A percentile compares a stretch with the other conserved stretches of the same genome.
Evolutionary conservation across 1,140 invertebrate species (phyloP).

Genomic region (Hyposmocoma kahamanoa): DNA sequence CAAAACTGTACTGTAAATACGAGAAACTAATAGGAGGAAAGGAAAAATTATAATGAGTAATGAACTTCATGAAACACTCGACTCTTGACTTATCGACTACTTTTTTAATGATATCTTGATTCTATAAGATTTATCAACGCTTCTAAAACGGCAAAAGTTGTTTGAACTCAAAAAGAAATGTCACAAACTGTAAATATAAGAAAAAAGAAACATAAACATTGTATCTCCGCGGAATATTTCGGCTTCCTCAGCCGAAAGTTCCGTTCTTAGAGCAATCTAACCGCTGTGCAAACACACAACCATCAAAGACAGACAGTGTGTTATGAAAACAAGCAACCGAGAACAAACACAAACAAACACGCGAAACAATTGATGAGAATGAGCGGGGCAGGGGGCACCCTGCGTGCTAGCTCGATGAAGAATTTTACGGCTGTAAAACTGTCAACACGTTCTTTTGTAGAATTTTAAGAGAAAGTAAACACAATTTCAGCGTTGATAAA

Average conservation of each 20-base stretch:
- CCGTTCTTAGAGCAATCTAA: slow-evolving; percentile 27
- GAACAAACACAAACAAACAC: slow-evolving; percentile 66
- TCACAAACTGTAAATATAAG: too few species aligned
- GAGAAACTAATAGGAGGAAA: too few species aligned
- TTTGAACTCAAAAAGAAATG: too few species aligned
- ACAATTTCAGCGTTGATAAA: neutral
- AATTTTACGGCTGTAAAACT: slow-evolving; percentile 41
- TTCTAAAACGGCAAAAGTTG: too few species aligned
- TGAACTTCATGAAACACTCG: too few species aligned
- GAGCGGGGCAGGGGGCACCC: slow-evolving; percentile 20
- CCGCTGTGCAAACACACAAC: slow-evolving; percentile 52
- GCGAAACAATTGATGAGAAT: slow-evolving; percentile 65
- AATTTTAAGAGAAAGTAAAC: slow-evolving; percentile 7
- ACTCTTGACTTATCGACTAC: too few species aligned
- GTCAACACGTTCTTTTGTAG: slow-evolving; percentile 22
- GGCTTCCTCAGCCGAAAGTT: slow-evolving; percentile 23
- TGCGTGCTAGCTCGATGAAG: slow-evolving; percentile 41
- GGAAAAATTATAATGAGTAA: too few species aligned
- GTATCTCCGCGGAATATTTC: too few species aligned
- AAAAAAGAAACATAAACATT: too few species aligned
- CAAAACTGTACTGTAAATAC: neutral
- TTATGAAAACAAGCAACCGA: slow-evolving; percentile 68
- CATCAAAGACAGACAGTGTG: slow-evolving; percentile 66
- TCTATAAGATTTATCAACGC: too few species aligned
- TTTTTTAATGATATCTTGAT: too few species aligned